Conservation (phyloP, 1,140 invertebrate genomes). For the Sipha flava region DNA sequence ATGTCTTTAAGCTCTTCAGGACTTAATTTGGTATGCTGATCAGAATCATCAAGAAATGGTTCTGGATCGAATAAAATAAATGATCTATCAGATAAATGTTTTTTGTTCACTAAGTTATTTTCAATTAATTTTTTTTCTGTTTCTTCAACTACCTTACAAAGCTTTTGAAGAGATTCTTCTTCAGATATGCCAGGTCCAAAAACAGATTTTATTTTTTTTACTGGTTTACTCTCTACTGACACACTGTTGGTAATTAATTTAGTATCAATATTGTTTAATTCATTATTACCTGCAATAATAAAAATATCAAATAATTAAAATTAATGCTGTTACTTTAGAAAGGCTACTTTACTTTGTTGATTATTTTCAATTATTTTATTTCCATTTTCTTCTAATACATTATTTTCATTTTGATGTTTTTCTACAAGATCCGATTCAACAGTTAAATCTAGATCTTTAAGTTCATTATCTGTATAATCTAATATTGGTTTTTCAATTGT, state of each 20-base stretch:
- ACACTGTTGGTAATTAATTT: neutral
- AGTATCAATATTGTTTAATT: neutral
- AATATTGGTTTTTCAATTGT: slow-evolving; percentile 6
- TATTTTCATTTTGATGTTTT: neutral
- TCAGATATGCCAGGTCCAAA: neutral
- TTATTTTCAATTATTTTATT: neutral
- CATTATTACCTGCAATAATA: neutral
- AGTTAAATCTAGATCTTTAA: slow-evolving; percentile 1
- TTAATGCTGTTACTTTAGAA: neutral
- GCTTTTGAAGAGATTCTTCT: neutral
- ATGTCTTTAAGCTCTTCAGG: neutral
- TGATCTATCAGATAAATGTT: neutral
- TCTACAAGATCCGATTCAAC: neutral
- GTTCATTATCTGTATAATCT: slow-evolving; percentile 12
- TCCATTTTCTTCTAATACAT: neutral
- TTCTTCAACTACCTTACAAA: neutral
- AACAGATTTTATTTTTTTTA: neutral
- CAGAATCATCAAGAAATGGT: neutral
- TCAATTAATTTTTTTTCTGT: neutral
- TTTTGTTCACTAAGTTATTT: neutral
- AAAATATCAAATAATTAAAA: neutral
- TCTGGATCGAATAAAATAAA: slow-evolving; percentile 23
- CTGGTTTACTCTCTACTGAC: neutral
- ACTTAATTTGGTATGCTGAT: neutral
- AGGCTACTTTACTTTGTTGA: neutral